These are phyloP conservation scores for Propithecus coquereli DNA, from an alignment of 2,113 vertebrate species.

Conservation along the genomic window DNA sequence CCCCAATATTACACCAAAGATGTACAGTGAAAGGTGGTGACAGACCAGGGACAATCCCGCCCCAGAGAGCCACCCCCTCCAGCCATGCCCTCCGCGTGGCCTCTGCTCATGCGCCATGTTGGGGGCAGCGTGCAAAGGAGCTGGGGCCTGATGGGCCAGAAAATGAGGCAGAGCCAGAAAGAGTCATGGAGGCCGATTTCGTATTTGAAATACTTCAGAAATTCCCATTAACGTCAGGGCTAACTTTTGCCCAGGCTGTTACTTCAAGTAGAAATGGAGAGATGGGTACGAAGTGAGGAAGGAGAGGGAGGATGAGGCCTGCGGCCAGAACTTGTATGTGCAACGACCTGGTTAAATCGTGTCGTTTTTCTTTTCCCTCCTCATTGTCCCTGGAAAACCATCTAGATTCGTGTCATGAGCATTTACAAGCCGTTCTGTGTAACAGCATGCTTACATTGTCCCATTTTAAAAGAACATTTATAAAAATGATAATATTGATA, in stretches of 20 bases:
- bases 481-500: background rate
- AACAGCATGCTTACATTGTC: background rate
- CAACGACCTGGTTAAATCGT: background rate
- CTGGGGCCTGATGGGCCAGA: background rate
- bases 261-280: background rate
- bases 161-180: background rate
- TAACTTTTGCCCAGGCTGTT: background rate
- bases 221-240: background rate
- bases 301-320: background rate
- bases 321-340: background rate
- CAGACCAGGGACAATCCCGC: background rate
- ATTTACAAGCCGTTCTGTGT: background rate
- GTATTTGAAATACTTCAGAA: background rate
- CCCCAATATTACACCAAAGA: background rate
- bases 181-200: background rate
- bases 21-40: background rate
- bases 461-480: background rate
- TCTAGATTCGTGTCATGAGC: background rate
- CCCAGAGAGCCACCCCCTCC: background rate
- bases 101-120: too few relatives aligned
- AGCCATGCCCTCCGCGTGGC: rapidly evolving
- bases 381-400: background rate
- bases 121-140: background rate
- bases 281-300: background rate
- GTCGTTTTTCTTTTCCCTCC: background rate